A percentile compares a stretch with the other conserved stretches of the same genome.
Evolutionary conservation across 2,797 vertebrate genomes (phyloP).

Genomic region (Pogonophryne albipinna): DNA sequence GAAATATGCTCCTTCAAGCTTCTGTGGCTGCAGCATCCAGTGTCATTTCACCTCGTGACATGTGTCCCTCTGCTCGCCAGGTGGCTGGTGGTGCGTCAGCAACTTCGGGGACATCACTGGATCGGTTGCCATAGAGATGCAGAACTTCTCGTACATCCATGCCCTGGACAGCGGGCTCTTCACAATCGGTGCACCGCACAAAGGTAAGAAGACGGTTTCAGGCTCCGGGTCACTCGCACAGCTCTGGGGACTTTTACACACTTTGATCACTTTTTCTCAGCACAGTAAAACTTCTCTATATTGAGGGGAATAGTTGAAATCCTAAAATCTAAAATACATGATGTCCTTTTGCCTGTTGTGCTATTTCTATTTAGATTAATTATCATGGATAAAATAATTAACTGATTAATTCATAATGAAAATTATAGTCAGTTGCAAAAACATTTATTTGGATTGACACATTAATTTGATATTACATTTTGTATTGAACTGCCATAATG

Average conservation of each 20-base stretch:
- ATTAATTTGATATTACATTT: not conserved
- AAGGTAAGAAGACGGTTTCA: constrained; percentile 79
- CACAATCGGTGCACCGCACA: constrained; percentile 93
- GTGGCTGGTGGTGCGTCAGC: constrained; percentile 92
- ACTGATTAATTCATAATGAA: no score
- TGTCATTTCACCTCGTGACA: constrained; percentile 13
- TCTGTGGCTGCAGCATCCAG: not conserved
- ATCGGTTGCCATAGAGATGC: constrained; percentile 95
- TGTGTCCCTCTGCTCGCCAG: constrained; percentile 75
- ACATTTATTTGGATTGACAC: not conserved
- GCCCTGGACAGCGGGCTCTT: constrained; percentile 96
- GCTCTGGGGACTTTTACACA: not conserved
- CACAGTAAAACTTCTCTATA: not conserved
- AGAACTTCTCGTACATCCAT: constrained; percentile 91
- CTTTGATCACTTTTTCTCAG: not conserved
- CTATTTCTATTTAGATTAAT: no score
- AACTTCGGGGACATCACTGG: constrained; percentile 93
- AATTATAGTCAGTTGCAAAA: not conserved
- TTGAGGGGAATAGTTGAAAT: no score
- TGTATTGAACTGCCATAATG: not conserved
- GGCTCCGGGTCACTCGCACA: not conserved
- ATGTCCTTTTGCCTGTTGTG: no score
- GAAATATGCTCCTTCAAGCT: not conserved
- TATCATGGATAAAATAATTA: not conserved
- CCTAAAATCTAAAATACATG: no score